Conservation (phyloP, 2,113 vertebrate species). For the Myotis yumanensis region DNA sequence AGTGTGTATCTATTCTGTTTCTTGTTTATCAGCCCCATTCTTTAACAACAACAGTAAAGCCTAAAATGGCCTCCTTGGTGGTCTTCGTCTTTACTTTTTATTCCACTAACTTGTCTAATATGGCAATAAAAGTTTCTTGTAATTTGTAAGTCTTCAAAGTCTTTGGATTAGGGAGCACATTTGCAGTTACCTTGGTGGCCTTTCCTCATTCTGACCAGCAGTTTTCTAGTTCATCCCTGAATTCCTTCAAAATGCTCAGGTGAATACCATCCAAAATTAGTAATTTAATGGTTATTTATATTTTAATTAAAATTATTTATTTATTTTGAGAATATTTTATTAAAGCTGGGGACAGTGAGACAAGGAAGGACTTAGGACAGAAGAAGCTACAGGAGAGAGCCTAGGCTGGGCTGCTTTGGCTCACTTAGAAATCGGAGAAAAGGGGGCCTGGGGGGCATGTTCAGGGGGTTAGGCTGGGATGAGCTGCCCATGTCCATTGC, state of each 20-base stretch:
- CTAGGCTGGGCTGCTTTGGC: not conserved
- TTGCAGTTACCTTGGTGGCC: not conserved
- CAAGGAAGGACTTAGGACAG: not conserved
- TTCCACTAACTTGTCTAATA: not conserved
- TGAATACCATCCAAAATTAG: not conserved
- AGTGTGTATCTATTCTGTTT: not conserved
- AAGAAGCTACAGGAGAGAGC: not conserved
- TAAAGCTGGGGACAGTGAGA: not conserved
- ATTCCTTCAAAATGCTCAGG: slow-evolving; percentile 11
- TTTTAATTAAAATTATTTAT: slow-evolving; percentile 5
- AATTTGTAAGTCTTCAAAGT: not conserved
- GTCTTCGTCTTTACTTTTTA: slow-evolving; percentile 28
- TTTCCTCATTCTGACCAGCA: slow-evolving; percentile 3
- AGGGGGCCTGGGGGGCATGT: not conserved
- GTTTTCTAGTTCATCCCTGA: slow-evolving; percentile 28
- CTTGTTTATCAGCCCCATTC: not conserved
- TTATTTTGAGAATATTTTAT: not conserved
- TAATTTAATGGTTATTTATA: slow-evolving; percentile 1
- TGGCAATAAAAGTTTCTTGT: not conserved
- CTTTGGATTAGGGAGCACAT: not conserved
- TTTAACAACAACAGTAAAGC: not conserved
- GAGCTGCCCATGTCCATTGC: not conserved
- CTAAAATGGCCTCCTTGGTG: not conserved
- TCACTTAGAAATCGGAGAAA: not conserved
- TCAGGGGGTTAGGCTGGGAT: not conserved